Conservation (phyloP, 2,113 vertebrate species). For the Salvelinus sp. region DNA sequence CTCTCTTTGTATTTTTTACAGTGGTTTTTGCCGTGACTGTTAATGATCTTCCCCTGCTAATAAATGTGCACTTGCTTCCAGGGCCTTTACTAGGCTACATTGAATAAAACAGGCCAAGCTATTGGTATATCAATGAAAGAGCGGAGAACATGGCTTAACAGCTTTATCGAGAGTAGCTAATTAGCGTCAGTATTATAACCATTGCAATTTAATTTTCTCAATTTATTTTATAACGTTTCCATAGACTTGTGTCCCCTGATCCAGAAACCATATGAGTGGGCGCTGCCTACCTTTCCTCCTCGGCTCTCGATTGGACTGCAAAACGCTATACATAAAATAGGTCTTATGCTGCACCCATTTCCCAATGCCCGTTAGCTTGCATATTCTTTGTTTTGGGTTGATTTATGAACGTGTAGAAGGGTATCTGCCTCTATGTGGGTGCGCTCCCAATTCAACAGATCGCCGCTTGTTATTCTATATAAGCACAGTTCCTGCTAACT, state of each 20-base stretch:
- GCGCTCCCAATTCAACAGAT: constrained; percentile 38
- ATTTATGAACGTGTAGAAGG: constrained; percentile 46
- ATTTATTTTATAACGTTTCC: constrained; percentile 68
- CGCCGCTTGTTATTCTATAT: constrained; percentile 65
- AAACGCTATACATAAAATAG: no score
- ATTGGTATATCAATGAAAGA: constrained; percentile 68
- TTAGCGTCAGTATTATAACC: constrained; percentile 77
- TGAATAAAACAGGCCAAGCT: constrained; percentile 67
- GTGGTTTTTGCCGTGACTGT: constrained; percentile 57
- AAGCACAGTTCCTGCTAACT: constrained; percentile 68
- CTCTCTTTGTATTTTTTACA: constrained; percentile 49
- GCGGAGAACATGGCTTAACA: constrained; percentile 69
- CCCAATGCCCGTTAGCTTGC: constrained; percentile 37
- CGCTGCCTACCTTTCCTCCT: constrained; percentile 30
- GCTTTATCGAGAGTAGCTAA: constrained; percentile 69
- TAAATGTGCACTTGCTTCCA: constrained; percentile 71
- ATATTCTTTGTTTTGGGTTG: constrained; percentile 55
- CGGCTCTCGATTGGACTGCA: not conserved
- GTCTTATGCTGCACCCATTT: constrained; percentile 9
- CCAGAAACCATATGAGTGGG: constrained; percentile 52
- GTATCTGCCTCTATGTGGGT: constrained; percentile 47
- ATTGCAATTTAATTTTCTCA: constrained; percentile 72
- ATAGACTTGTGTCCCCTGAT: constrained; percentile 63
- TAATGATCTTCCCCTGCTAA: constrained; percentile 65
- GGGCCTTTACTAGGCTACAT: constrained; percentile 62